Evolutionary conservation across 2,113 vertebrate species (phyloP).

Genomic region (Pseudorectes ferrugineus): DNA sequence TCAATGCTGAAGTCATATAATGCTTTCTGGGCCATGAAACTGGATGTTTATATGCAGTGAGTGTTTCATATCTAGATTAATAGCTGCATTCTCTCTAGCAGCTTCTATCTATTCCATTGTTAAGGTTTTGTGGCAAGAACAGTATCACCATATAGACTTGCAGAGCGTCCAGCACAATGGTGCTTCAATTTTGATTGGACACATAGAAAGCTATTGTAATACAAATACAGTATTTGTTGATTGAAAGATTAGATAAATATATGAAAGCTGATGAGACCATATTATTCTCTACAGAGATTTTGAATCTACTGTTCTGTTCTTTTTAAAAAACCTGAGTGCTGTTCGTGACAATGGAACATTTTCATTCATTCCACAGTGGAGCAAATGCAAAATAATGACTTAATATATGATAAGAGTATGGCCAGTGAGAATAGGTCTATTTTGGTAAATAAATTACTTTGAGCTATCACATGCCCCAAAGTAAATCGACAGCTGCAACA

Average conservation of each 20-base stretch:
- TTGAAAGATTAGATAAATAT: constrained; percentile 21
- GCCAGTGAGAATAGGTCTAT: background rate
- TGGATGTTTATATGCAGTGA: background rate
- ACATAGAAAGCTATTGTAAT: constrained; percentile 8
- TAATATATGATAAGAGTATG: background rate
- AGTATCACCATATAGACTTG: background rate
- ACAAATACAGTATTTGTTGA: constrained; percentile 12
- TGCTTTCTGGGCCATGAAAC: background rate
- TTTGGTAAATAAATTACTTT: constrained; percentile 56
- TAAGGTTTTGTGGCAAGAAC: background rate
- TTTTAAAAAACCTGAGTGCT: background rate
- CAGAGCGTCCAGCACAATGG: background rate
- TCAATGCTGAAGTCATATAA: background rate
- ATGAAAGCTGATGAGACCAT: background rate
- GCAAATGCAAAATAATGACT: constrained; percentile 37
- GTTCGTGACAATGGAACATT: background rate
- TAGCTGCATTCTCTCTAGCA: background rate
- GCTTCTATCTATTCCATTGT: background rate
- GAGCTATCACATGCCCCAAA: background rate
- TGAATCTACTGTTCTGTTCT: background rate
- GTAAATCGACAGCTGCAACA: constrained; percentile 32
- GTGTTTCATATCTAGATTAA: background rate
- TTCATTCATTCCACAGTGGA: constrained; percentile 15
- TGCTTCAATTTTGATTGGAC: background rate
- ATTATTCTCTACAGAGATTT: background rate